A percentile compares a stretch with the other conserved stretches of the same genome.
phyloP scores from a whole-genome alignment of 1,140 invertebrate species.

The Drosophila pseudoobscura region DNA sequence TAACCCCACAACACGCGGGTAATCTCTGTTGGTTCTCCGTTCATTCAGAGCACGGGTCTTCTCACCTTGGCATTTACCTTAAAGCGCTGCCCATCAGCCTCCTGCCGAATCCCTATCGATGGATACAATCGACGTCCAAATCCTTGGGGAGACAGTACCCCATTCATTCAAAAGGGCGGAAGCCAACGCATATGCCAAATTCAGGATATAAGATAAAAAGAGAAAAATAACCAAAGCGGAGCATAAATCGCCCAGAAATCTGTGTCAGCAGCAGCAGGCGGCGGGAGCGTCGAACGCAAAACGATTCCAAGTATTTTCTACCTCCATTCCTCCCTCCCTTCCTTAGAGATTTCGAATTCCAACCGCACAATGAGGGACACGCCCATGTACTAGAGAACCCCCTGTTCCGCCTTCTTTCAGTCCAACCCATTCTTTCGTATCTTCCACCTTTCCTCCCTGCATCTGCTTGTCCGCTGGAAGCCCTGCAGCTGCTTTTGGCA shows the following conservation, averaged over 20 bases:
- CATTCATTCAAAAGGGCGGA: constrained; percentile 2
- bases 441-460: not conserved
- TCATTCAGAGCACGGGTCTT: not conserved
- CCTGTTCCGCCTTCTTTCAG: not conserved
- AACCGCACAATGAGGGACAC: constrained; percentile 46
- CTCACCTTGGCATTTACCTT: constrained; percentile 44
- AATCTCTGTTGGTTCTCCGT: constrained; percentile 20
- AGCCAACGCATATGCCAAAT: constrained; percentile 39
- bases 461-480: constrained; percentile 21
- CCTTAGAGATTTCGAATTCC: constrained; percentile 25
- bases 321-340: not conserved
- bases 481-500: constrained; percentile 59
- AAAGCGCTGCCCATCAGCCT: constrained; percentile 35
- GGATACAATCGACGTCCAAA: constrained; percentile 12
- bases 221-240: constrained; percentile 24
- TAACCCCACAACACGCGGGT: constrained; percentile 12
- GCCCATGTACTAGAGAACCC: constrained; percentile 13
- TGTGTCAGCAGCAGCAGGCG: constrained; percentile 39
- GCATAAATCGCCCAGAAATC: constrained; percentile 58
- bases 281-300: constrained; percentile 41
- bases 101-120: constrained; percentile 25
- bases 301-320: constrained; percentile 41
- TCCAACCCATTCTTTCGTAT: too few species aligned
- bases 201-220: constrained; percentile 22
- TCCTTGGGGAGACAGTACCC: not conserved